Percentiles rank a stretch among this genome's conserved stretches.
These are phyloP conservation scores for Papilio demoleus DNA, from an alignment of 2,888 invertebrate species.

Conservation along the genomic window DNA sequence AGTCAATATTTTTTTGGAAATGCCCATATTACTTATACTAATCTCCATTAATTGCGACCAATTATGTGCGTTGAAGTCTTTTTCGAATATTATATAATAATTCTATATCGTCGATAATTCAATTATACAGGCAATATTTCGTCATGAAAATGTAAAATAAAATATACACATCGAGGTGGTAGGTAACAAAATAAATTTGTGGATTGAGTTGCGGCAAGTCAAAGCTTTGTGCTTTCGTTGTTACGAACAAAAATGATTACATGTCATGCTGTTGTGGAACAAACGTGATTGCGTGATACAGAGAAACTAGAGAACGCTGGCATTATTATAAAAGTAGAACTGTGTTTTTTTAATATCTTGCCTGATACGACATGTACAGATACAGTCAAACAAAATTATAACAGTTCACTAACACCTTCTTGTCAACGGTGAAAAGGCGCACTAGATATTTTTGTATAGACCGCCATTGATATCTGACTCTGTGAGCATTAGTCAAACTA, in stretches of 20 bases:
- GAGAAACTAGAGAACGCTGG: slow-evolving; percentile 27
- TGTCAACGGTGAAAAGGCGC: no score
- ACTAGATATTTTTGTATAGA: no score
- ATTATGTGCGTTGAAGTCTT: no score
- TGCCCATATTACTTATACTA: no score
- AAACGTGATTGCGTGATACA: slow-evolving; percentile 22
- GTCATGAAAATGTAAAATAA: slow-evolving; percentile 8
- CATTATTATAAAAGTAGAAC: slow-evolving; percentile 33
- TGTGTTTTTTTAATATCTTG: neutral
- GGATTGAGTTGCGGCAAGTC: slow-evolving; percentile 53
- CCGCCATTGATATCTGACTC: no score
- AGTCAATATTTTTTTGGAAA: no score
- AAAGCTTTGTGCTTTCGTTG: slow-evolving; percentile 37
- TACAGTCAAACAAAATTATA: neutral
- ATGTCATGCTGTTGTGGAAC: slow-evolving; percentile 18
- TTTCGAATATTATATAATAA: no score
- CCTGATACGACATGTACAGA: neutral
- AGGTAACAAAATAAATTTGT: slow-evolving; percentile 74
- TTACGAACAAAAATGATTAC: slow-evolving; percentile 36
- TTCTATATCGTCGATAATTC: no score
- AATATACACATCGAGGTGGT: slow-evolving; percentile 5
- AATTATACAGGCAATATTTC: neutral
- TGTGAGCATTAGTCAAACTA: no score
- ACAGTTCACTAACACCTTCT: no score
- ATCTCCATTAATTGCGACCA: no score